These are phyloP conservation scores for Coreius guichenoti DNA, from an alignment of 2,797 vertebrate genomes.

Conservation along the genomic window DNA sequence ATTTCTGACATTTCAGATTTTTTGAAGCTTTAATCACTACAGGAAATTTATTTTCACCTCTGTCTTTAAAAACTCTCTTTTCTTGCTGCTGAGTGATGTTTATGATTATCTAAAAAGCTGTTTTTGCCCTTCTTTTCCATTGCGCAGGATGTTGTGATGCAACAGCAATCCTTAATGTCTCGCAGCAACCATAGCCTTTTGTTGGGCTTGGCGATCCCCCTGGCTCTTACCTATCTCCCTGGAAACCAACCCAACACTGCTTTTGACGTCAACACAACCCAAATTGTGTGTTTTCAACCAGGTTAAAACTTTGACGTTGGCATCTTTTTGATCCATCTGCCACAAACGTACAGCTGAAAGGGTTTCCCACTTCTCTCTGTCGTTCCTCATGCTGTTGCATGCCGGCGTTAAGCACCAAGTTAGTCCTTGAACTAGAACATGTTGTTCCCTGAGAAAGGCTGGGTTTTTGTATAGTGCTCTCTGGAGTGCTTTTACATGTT, in stretches of 20 bases:
- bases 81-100: conserved; percentile 16
- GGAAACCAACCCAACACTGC: conserved; percentile 31
- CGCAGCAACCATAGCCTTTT: conserved; percentile 31
- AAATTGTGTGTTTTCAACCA: conserved; percentile 44
- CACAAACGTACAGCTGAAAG: not conserved
- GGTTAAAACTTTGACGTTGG: conserved; percentile 50
- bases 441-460: not conserved
- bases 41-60: conserved; percentile 29
- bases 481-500: conserved; percentile 13
- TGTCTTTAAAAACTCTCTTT: conserved; percentile 25
- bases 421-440: conserved; percentile 13
- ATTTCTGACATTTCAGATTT: conserved; percentile 60
- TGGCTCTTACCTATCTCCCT: conserved; percentile 34
- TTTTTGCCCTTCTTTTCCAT: conserved; percentile 38
- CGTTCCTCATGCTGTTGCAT: not conserved
- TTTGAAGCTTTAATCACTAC: conserved; percentile 46
- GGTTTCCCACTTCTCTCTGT: conserved; percentile 6
- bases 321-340: conserved; percentile 53
- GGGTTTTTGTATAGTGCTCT: not conserved
- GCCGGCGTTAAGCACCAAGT: not conserved
- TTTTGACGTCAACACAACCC: conserved; percentile 38
- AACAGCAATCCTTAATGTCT: conserved; percentile 51
- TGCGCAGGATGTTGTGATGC: conserved; percentile 46
- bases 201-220: conserved; percentile 36
- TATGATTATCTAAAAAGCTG: conserved; percentile 12